These are phyloP conservation scores for Araneus ventricosus DNA, from an alignment of 1,140 invertebrate species.

Conservation along the genomic window DNA sequence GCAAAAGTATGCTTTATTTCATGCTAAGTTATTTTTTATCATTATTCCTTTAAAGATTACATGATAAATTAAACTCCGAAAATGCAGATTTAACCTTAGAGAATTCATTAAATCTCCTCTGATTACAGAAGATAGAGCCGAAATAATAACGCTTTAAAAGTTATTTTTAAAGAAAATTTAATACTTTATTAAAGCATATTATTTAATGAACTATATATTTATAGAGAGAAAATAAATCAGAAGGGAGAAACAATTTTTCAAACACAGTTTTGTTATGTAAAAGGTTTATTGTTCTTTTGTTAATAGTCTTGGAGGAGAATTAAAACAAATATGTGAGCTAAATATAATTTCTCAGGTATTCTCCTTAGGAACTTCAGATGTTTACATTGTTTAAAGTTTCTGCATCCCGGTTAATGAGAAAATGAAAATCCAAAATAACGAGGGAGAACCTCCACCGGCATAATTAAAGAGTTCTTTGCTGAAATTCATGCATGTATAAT, in stretches of 20 bases:
- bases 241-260: neutral
- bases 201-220: neutral
- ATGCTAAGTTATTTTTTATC: no score
- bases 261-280: neutral
- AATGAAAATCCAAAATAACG: slow-evolving; percentile 40
- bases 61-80: no score
- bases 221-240: neutral
- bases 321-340: neutral
- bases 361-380: neutral
- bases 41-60: no score
- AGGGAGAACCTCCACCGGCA: neutral
- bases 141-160: neutral
- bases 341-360: neutral
- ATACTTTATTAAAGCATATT: neutral
- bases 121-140: neutral
- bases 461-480: slow-evolving; percentile 44
- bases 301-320: neutral
- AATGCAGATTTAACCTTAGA: no score
- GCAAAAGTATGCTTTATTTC: no score
- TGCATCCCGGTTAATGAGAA: slow-evolving; percentile 30
- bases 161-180: neutral
- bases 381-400: slow-evolving; percentile 38
- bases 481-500: slow-evolving; percentile 45
- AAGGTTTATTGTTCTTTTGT: slow-evolving; percentile 1
- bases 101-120: neutral